Evolutionary conservation across 2,797 vertebrate genomes (phyloP).

Genomic region (Podargus strigoides): DNA sequence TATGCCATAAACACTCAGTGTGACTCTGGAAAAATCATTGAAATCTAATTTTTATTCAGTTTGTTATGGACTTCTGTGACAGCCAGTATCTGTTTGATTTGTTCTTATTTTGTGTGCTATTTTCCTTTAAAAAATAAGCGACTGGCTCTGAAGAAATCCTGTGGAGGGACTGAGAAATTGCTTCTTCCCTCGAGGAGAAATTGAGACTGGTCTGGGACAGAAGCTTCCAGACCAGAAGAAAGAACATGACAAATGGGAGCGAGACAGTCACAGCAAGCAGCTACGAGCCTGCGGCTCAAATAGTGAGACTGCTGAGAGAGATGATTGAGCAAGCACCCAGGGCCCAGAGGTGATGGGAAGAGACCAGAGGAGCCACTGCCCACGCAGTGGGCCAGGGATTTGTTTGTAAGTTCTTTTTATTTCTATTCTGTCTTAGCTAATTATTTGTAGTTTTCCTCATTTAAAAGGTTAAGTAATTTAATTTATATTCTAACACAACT

Average conservation of each 20-base stretch:
- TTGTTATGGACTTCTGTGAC: neutral
- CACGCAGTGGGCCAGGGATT: neutral
- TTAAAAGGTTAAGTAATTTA: neutral
- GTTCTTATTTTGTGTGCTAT: neutral
- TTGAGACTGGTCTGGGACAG: neutral
- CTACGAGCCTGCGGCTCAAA: neutral
- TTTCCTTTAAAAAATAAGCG: neutral
- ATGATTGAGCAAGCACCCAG: neutral
- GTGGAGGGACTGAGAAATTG: constrained; percentile 26
- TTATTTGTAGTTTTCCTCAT: neutral
- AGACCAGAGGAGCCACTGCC: neutral
- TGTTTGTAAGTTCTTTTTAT: neutral
- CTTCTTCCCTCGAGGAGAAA: constrained; percentile 40
- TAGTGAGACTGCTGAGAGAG: neutral
- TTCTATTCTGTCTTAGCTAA: neutral
- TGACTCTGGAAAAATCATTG: constrained; percentile 11
- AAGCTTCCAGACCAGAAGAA: constrained; percentile 41
- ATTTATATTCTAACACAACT: neutral
- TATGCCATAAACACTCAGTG: constrained; percentile 11
- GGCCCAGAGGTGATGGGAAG: constrained; percentile 7
- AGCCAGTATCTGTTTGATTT: constrained; percentile 18
- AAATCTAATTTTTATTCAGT: neutral
- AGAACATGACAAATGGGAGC: neutral
- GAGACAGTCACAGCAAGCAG: constrained; percentile 21
- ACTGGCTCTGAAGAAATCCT: constrained; percentile 28